Evolutionary conservation across 2,888 invertebrate species (phyloP).

Genomic region (Pammene aurita): DNA sequence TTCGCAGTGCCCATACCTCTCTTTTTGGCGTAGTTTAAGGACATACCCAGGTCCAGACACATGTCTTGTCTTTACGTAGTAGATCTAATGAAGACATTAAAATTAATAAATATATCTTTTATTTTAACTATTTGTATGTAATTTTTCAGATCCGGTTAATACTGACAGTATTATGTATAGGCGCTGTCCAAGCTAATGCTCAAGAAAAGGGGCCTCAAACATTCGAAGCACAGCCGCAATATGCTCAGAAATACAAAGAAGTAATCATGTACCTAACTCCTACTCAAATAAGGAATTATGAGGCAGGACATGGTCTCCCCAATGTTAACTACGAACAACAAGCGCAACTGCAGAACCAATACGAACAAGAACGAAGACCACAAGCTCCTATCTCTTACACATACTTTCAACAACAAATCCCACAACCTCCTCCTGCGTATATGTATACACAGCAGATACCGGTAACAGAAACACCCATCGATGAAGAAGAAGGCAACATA

Average conservation of each 20-base stretch:
- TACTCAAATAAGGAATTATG: slow-evolving; percentile 63
- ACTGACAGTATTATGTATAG: slow-evolving; percentile 51
- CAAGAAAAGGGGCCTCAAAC: slow-evolving; percentile 59
- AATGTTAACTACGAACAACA: slow-evolving; percentile 24
- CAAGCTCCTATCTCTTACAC: background rate
- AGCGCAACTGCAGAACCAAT: background rate
- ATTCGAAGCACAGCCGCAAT: slow-evolving; percentile 47
- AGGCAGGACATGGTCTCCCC: slow-evolving; percentile 53
- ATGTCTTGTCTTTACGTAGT: too few species aligned
- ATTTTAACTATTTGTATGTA: background rate
- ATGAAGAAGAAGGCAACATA: slow-evolving; percentile 32
- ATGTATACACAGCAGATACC: slow-evolving; percentile 20
- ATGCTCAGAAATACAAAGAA: slow-evolving; percentile 59
- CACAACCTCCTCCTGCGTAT: slow-evolving; percentile 36
- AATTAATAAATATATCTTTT: background rate
- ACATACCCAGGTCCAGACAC: too few species aligned
- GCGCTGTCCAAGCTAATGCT: slow-evolving; percentile 50
- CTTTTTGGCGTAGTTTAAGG: too few species aligned
- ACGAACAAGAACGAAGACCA: background rate
- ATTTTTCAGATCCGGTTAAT: slow-evolving; percentile 59
- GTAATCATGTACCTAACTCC: slow-evolving; percentile 69
- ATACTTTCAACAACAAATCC: background rate
- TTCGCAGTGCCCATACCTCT: too few species aligned
- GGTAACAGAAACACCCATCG: slow-evolving; percentile 15
- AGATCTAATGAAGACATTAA: background rate